Base-by-base conservation (phyloP, 2,113 vertebrate genomes). In the Elephas maximus region DNA sequence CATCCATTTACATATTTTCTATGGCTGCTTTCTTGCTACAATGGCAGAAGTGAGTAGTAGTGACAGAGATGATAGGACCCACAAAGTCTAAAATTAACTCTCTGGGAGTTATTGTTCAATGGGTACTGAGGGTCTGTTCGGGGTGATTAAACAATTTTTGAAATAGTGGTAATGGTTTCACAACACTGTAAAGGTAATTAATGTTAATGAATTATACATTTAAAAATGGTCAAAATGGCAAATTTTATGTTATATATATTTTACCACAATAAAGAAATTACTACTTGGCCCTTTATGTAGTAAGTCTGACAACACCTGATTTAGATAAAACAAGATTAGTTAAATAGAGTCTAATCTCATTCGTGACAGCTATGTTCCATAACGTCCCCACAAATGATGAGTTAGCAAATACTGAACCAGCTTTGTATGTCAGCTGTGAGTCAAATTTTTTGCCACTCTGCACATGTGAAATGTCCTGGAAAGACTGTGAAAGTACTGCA, bases 321-420 rank as follows among this genome's bases (percentile, higher is more conserved):
- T 88, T 81, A 95, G 76, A 53, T 57, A 12, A 92, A 92, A 76
- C 5, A 85, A 91, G 71, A 85, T 24, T 93, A 41, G 28, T 1
- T 18, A 88, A 48, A 57, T 45, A 53, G 11, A 53, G 69, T 24
- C 21, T 63, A 24, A 26, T 63, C 62, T 63, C 24, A 63, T 26
- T 63, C 23, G 24, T n/a, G 69, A 12, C n/a, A 71, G 69, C 33
- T 71, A 71, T 37, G 37, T 37, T 37, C 37, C 37, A 37, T 37
- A 37, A 37, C 37, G 37, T 37, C 37, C 37, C 37, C 37, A 37
- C 37, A 37, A 37, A 37, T 37, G 37, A 37, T 37, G 37, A 37
- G 37, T 37, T 37, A 37, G 37, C 37, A 37, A 37, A 37, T 37
- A 37, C 37, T 37, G 37, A 37, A 37, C 37, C 37, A 37, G 37